Evolutionary conservation across 2,113 vertebrate species (phyloP).

Genomic region (Meleagris gallopavo): DNA sequence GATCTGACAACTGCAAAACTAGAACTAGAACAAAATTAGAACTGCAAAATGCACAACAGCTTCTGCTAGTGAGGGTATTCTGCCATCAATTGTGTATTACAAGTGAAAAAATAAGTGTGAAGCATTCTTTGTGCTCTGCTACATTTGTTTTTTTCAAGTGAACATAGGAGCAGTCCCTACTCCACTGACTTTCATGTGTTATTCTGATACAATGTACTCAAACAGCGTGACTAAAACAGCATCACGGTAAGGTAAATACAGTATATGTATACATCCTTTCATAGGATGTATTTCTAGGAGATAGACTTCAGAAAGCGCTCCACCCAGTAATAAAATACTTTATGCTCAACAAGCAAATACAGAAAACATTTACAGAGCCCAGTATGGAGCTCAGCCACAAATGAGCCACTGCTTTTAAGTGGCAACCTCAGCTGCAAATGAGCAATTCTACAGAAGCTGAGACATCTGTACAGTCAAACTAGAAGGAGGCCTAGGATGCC

Average conservation of each 20-base stretch:
- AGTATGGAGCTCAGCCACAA: neutral
- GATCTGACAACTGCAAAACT: neutral
- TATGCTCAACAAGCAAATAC: slow-evolving; percentile 33
- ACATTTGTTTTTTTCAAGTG: neutral
- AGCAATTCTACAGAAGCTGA: neutral
- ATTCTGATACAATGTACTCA: neutral
- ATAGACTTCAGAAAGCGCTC: slow-evolving; percentile 27
- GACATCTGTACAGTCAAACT: slow-evolving; percentile 9
- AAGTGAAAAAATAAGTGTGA: neutral
- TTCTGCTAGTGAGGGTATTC: neutral
- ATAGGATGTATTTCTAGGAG: slow-evolving; percentile 17
- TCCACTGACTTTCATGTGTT: neutral
- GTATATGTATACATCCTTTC: slow-evolving; percentile 21
- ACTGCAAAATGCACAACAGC: neutral
- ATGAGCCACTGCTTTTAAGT: neutral
- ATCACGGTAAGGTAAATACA: slow-evolving; percentile 36
- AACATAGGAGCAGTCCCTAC: fast-evolving
- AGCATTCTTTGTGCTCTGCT: neutral
- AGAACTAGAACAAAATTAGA: too few species aligned
- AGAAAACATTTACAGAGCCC: slow-evolving; percentile 27
- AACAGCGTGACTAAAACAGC: slow-evolving; percentile 22
- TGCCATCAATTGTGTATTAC: neutral
- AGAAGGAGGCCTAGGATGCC: neutral
- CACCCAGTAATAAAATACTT: slow-evolving; percentile 60
- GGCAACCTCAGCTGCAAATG: slow-evolving; percentile 24